Evolutionary conservation across 1,140 invertebrate species (phyloP).

Genomic region (Pseudomyrmex pallidus): DNA sequence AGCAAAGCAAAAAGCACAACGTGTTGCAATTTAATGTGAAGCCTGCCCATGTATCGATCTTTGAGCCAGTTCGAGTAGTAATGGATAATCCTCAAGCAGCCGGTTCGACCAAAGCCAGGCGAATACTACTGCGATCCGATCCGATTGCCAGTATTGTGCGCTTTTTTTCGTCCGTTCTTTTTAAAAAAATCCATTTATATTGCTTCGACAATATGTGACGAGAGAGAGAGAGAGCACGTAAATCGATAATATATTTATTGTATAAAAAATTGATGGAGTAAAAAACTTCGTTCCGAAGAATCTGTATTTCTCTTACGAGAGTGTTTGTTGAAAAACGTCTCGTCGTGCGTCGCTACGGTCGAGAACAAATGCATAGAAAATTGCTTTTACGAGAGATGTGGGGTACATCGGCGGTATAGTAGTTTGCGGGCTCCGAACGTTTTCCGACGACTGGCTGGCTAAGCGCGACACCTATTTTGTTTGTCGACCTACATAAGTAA

Average conservation of each 20-base stretch:
- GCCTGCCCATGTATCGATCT: too few relatives aligned
- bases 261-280: neutral
- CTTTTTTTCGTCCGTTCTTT: neutral
- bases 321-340: too few relatives aligned
- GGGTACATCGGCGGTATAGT: constrained; percentile 18
- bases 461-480: constrained; percentile 70
- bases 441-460: constrained; percentile 35
- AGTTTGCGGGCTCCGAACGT: constrained; percentile 3
- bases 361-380: constrained; percentile 25
- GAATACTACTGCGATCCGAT: constrained; percentile 8
- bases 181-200: neutral
- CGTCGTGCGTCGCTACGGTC: neutral
- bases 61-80: constrained; percentile 3
- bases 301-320: neutral
- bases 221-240: too few relatives aligned
- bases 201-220: neutral
- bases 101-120: neutral
- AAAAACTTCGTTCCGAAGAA: neutral
- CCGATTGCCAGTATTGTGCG: neutral
- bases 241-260: neutral
- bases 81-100: constrained; percentile 7
- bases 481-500: constrained; percentile 67
- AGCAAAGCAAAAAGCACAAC: neutral
- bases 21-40: neutral
- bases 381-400: constrained; percentile 5